phyloP scores from a whole-genome alignment of 2,888 invertebrate species.

The Nasonovia ribisnigri region DNA sequence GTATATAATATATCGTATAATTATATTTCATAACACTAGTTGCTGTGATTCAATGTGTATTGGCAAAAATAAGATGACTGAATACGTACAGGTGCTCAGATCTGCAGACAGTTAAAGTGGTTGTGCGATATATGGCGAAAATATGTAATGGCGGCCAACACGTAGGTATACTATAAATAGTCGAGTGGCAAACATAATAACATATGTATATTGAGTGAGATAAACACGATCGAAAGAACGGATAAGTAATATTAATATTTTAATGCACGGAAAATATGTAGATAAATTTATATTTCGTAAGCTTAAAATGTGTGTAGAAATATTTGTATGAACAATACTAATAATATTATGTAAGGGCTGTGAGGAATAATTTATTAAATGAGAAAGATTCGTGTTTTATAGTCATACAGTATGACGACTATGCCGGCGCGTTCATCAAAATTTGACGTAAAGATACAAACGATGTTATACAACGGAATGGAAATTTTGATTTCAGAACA shows the following conservation, averaged over 20 bases:
- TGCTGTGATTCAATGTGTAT: neutral
- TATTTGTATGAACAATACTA: neutral
- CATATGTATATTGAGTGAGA: neutral
- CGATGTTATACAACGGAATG: neutral
- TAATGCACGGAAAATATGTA: neutral
- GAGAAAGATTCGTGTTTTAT: neutral
- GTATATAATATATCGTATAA: neutral
- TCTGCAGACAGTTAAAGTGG: neutral
- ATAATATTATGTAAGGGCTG: neutral
- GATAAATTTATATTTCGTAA: neutral
- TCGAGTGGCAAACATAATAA: neutral
- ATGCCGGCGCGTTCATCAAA: neutral
- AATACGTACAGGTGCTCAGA: neutral
- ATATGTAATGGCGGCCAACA: neutral
- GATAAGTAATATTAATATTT: neutral
- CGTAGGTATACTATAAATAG: neutral
- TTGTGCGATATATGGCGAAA: neutral
- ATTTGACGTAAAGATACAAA: neutral
- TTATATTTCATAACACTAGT: neutral
- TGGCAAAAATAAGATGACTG: neutral
- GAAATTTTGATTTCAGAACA: neutral
- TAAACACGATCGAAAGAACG: neutral
- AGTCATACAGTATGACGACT: neutral
- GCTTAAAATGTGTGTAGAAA: neutral
- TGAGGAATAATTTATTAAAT: neutral